phyloP scores from a whole-genome alignment of 2,888 invertebrate genomes.

The Mythimna albipuncta region DNA sequence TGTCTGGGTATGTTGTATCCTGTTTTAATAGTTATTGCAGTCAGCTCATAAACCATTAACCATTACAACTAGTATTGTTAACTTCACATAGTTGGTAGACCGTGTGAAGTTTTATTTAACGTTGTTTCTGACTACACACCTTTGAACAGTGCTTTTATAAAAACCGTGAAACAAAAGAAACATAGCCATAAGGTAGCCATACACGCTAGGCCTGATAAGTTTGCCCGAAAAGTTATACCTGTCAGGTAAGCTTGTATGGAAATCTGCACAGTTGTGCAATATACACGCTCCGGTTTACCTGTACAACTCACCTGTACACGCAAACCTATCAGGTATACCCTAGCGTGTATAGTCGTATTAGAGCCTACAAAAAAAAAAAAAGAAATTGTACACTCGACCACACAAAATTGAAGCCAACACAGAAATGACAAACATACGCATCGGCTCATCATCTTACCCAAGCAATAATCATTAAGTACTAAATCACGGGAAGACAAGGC shows the following conservation, averaged over 20 bases:
- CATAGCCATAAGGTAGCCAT: neutral
- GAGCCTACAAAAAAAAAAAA: neutral
- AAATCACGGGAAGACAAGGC: constrained; percentile 58
- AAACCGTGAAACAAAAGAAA: neutral
- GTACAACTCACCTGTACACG: too few species aligned
- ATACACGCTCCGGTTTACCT: too few species aligned
- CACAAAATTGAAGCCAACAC: constrained; percentile 26
- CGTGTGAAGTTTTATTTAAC: neutral
- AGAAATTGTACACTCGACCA: constrained; percentile 25
- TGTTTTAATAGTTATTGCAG: constrained; percentile 14
- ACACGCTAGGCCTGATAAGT: too few species aligned
- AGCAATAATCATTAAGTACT: constrained; percentile 60
- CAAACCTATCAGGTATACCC: too few species aligned
- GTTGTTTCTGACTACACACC: neutral
- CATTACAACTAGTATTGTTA: constrained; percentile 7
- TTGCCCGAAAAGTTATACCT: too few species aligned
- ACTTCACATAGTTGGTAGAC: neutral
- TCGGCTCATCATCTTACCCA: constrained; percentile 49
- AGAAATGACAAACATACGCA: constrained; percentile 44
- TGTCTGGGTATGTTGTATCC: neutral
- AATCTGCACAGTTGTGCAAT: too few species aligned
- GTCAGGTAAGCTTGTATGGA: too few species aligned
- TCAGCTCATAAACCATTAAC: neutral
- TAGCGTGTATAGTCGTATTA: too few species aligned
- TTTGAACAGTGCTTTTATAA: neutral